Evolutionary conservation across 35 echinoderm and acorn worm species (phyloP).

Genomic region (Holothuria glaberrima): DNA sequence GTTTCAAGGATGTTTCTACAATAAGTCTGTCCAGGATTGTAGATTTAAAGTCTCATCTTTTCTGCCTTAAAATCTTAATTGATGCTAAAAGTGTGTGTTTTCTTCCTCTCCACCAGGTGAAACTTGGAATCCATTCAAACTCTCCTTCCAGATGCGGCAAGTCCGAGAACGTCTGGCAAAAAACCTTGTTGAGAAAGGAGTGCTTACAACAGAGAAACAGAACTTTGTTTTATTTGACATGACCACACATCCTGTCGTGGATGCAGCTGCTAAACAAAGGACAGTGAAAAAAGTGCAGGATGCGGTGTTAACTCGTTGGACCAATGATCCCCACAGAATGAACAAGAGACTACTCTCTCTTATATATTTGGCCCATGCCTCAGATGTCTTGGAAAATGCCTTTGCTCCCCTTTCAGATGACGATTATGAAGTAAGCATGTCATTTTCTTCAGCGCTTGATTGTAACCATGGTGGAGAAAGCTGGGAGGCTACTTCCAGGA

Average conservation of each 20-base stretch:
- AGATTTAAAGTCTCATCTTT: no score
- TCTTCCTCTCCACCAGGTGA: conserved; percentile 63
- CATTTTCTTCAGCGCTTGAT: no score
- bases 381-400: conserved; percentile 99
- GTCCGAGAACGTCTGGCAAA: conserved; percentile 96
- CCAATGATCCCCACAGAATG: conserved; percentile 90
- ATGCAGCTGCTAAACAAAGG: conserved; percentile 84
- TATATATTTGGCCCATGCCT: conserved; percentile 95
- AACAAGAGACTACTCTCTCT: conserved; percentile 88
- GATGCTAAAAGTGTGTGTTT: no score
- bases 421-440: conserved; percentile 89
- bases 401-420: conserved; percentile 99
- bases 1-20: no score
- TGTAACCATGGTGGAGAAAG: no score
- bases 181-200: conserved; percentile 97
- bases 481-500: no score
- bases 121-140: conserved; percentile 99
- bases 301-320: conserved; percentile 90
- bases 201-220: conserved; percentile 97
- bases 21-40: no score
- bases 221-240: conserved; percentile 99
- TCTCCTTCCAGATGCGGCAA: conserved; percentile 93
- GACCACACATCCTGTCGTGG: conserved; percentile 93
- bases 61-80: no score
- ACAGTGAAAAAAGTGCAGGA: conserved; percentile 94